Percentiles rank a stretch among this genome's conserved stretches.
Evolutionary conservation across 2,797 vertebrate species (phyloP).

Genomic region (Pitangus sulphuratus): DNA sequence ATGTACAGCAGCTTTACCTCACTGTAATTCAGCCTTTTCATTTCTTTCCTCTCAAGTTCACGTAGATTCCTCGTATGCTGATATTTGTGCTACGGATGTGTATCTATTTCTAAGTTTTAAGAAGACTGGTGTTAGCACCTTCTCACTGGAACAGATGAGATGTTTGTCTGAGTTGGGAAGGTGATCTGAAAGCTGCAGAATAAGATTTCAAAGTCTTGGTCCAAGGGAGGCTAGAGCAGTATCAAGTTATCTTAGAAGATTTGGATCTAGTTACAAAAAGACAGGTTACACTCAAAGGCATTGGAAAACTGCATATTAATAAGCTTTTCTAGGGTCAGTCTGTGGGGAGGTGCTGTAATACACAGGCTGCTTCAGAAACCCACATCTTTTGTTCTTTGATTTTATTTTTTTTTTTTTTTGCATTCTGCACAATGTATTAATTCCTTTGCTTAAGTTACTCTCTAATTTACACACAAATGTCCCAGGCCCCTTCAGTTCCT

Average conservation of each 20-base stretch:
- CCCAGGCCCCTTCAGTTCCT: not conserved
- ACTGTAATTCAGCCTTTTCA: not conserved
- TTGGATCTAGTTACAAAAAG: not conserved
- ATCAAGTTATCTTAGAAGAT: not conserved
- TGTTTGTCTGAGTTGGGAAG: not conserved
- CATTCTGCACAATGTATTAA: not conserved
- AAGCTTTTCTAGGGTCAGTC: not conserved
- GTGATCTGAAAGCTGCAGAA: not conserved
- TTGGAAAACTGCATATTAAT: not conserved
- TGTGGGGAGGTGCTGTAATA: not conserved
- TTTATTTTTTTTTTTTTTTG: not conserved
- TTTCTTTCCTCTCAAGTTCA: not conserved
- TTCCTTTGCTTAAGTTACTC: not conserved
- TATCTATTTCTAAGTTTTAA: not conserved
- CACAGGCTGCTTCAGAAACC: not conserved
- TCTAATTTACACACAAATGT: not conserved
- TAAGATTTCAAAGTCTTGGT: not conserved
- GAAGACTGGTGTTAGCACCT: not conserved
- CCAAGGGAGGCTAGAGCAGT: not conserved
- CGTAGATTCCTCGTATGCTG: rapidly evolving
- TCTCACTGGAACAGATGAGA: not conserved
- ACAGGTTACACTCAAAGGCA: not conserved
- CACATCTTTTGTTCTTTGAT: not conserved
- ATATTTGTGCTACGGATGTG: not conserved
- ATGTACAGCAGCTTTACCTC: not conserved